Evolutionary conservation across 1,140 invertebrate genomes (phyloP), one percentile per base, ranked within the genome.

Genomic region (Temnothorax curvispinosus): DNA sequence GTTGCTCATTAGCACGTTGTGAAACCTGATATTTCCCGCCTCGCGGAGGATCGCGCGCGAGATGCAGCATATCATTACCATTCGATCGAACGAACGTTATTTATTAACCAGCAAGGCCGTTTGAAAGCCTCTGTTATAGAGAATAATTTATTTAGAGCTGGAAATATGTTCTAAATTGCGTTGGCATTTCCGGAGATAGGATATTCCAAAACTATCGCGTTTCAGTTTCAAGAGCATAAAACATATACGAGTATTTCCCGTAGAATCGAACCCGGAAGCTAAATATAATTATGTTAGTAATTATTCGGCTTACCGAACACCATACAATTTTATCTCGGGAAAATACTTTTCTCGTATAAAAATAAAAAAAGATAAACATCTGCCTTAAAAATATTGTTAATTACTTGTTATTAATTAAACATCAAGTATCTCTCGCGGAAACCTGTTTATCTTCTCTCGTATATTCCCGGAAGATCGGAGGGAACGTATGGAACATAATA

Each of bases 1-100:
- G 56, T 76, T 47, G 72, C 75, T 87, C 67, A 60, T 89, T 87
- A 84, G 54, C 67, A 72, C 64, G 47, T 77, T 58, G 67, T 21
- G 47, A 60, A 90, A 90, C 78, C 41, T 87, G 74, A 89, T 87
- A 86, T 86, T 89, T 89, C 81, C 84, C 52, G 35, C 2, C n/a
- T 18, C 58, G 18, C 18, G 58, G 18, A 50, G 27, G 7, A 65
- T 78, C 32, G n/a, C n/a, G 6, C 38, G 75, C 44, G 76, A 41
- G 72, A 47, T 3, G 27, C 35, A n/a, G 27, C 77, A 27, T 27
- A 35, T 27, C 38, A 21, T 65, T 50, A 52, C 7, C 6, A 65
- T 50, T 21, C 56, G 41, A 27, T 47, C 41, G 44, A 47, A 44
- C 15, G 21, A 21, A 41, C 18, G 44, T 69, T 69, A 69, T 69